Conservation (phyloP, 2,888 invertebrate genomes). For the Coremacera marginata region DNA sequence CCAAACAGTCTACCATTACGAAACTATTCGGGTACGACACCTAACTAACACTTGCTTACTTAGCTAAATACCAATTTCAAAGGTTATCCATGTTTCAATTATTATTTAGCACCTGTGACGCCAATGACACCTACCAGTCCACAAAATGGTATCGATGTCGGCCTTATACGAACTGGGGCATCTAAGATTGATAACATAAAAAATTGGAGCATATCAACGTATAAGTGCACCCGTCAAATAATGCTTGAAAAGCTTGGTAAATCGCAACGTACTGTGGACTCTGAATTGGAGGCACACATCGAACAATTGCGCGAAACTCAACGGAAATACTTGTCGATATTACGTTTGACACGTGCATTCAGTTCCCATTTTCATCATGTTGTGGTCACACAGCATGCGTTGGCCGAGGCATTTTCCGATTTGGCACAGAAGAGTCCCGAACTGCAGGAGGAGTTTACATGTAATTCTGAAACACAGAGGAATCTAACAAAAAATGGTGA, state of each 20-base stretch:
- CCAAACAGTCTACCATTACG: slow-evolving; percentile 80
- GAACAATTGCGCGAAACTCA: slow-evolving; percentile 94
- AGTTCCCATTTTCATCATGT: slow-evolving; percentile 91
- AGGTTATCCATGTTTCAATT: slow-evolving; percentile 5
- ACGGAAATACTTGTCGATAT: slow-evolving; percentile 88
- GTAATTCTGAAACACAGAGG: slow-evolving; percentile 96
- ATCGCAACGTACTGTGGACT: slow-evolving; percentile 89
- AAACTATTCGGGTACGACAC: slow-evolving; percentile 74
- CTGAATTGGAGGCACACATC: slow-evolving; percentile 94
- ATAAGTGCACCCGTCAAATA: slow-evolving; percentile 97
- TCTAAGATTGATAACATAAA: slow-evolving; percentile 93
- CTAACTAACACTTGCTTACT: not conserved
- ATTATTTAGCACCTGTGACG: slow-evolving; percentile 68
- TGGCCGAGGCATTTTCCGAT: slow-evolving; percentile 95
- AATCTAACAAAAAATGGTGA: slow-evolving; percentile 95
- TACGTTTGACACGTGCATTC: slow-evolving; percentile 87
- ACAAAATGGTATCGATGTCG: slow-evolving; percentile 58
- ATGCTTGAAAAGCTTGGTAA: slow-evolving; percentile 97
- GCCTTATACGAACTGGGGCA: slow-evolving; percentile 67
- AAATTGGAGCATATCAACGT: slow-evolving; percentile 98
- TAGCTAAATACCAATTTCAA: not conserved
- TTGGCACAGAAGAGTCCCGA: slow-evolving; percentile 96
- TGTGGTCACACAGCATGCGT: slow-evolving; percentile 86
- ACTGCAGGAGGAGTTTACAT: slow-evolving; percentile 92
- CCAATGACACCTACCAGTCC: slow-evolving; percentile 70